Evolutionary conservation across 2,888 invertebrate species (phyloP), one percentile per base, ranked within the genome.

Genomic region (Andrena fulva): DNA sequence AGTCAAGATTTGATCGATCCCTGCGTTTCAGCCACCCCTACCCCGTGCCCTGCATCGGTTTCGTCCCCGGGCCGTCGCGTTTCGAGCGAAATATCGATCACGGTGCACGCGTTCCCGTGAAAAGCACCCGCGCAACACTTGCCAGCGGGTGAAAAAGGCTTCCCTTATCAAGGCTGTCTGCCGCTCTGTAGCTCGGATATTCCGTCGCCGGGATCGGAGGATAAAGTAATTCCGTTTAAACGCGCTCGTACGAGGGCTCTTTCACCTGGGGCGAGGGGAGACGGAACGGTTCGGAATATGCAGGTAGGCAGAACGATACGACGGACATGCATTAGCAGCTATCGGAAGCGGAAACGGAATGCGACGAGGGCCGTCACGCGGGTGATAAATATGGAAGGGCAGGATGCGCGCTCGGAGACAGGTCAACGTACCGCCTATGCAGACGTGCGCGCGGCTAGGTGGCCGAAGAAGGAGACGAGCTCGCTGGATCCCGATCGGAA

Each of bases 401-500:
- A 69, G 63, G 73, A 73, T 50, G 56, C 48, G 33, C 71, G 12
- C 24, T 24, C 4, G 48, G 48, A 56, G 7, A 64, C 33, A 48
- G 50, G 54, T 71, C 59, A 64, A 71, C 62, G 62, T 64, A 67
- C 50, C 42, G 7, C 6, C 24, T 33, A 35, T 35, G 27, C 2
- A 12, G 6, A 2, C 10, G 0, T 8, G 10, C 12, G 52, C 50
- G 67, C 16, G 59, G 24, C n/a, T 50, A 7, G n/a, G 0, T 24
- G 20, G 52, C 54, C 56, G 50, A 71, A 64, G 77, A 64, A 27
- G 48, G 20, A 24, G 64, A 73, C 72, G 68, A 77, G 63, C 70
- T 79, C 7, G 74, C 82, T 75, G 82, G 85, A 87, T 77, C 35
- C 42, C 67, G 79, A 73, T 82, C 81, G 86, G 86, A 85, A 86